Conservation (phyloP, 2,797 vertebrate genomes). For the Geotrypetes seraphini region DNA sequence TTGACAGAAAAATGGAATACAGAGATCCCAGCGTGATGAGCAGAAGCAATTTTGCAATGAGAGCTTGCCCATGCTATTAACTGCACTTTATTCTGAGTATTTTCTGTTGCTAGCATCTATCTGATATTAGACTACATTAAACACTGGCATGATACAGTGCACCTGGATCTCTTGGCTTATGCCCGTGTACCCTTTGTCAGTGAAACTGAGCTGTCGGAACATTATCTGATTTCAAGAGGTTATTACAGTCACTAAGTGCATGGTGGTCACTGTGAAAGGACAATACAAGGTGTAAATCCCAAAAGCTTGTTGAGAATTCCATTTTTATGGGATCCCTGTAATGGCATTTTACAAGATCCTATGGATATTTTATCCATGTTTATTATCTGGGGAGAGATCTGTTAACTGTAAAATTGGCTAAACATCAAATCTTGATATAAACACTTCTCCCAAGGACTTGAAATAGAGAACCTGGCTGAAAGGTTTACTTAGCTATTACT, state of each 20-base stretch:
- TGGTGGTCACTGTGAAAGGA: conserved; percentile 31
- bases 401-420: conserved; percentile 23
- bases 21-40: conserved; percentile 68
- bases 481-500: conserved; percentile 17
- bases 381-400: conserved; percentile 27
- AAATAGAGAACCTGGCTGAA: conserved; percentile 18
- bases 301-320: conserved; percentile 20
- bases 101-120: conserved; percentile 42
- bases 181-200: conserved; percentile 49
- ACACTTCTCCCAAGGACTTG: conserved; percentile 9
- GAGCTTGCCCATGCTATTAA: conserved; percentile 56
- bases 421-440: conserved; percentile 14
- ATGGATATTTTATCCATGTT: conserved; percentile 35
- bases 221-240: conserved; percentile 56
- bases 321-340: conserved; percentile 23
- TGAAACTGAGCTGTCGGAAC: conserved; percentile 44
- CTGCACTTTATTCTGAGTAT: conserved; percentile 48
- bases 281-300: conserved; percentile 41
- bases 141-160: conserved; percentile 44
- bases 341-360: conserved; percentile 31
- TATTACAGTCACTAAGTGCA: conserved; percentile 37
- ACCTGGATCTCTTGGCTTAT: conserved; percentile 57
- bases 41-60: conserved; percentile 77
- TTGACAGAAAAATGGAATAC: conserved; percentile 81
- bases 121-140: conserved; percentile 52